These are phyloP conservation scores for Macropodus opercularis DNA, from an alignment of 2,797 vertebrate species.

Conservation along the genomic window DNA sequence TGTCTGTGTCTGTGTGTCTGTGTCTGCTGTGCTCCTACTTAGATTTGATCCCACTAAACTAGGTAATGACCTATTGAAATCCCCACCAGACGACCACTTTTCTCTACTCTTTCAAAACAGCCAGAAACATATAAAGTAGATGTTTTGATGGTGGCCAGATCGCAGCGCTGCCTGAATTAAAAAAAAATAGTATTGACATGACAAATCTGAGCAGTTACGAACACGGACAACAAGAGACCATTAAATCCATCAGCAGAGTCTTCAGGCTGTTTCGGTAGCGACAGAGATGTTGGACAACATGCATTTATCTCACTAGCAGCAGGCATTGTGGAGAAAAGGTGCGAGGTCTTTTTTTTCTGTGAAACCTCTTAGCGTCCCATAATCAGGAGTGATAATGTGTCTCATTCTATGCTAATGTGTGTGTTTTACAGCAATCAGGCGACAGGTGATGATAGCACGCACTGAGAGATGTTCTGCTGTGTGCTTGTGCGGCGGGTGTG, in stretches of 20 bases:
- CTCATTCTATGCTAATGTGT: constrained; percentile 85
- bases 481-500: constrained; percentile 46
- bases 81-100: constrained; percentile 27
- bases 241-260: constrained; percentile 81
- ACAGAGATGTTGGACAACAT: constrained; percentile 79
- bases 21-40: constrained; percentile 35
- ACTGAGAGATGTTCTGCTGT: constrained; percentile 74
- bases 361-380: constrained; percentile 82
- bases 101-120: constrained; percentile 44
- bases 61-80: constrained; percentile 58
- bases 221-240: constrained; percentile 76
- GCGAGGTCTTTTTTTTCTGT: constrained; percentile 77
- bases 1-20: constrained; percentile 25
- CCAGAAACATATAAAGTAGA: constrained; percentile 55
- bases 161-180: constrained; percentile 50
- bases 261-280: constrained; percentile 76
- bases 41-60: constrained; percentile 53
- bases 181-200: constrained; percentile 70
- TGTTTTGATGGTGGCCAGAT: constrained; percentile 61
- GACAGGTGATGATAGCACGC: constrained; percentile 82
- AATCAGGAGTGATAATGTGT: constrained; percentile 84
- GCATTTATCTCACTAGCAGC: constrained; percentile 82
- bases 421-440: constrained; percentile 86
- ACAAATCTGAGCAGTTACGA: constrained; percentile 70
- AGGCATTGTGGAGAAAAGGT: constrained; percentile 81